Base-by-base conservation (phyloP, 2,113 vertebrate genomes). In the Monarcha castaneiventris region DNA sequence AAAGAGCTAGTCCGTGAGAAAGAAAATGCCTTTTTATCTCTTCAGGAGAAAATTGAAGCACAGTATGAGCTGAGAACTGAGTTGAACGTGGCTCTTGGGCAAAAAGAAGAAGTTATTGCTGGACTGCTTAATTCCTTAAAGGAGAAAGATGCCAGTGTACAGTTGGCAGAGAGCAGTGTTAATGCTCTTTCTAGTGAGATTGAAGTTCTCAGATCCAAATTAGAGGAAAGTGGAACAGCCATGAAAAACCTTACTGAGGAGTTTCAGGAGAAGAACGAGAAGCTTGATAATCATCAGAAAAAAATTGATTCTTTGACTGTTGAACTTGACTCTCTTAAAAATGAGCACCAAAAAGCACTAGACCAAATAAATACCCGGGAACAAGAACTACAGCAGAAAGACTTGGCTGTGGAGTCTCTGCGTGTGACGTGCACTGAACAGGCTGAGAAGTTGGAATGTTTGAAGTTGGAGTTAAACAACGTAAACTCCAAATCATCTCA, bases 351-450 rank as follows among this genome's bases (percentile, higher is more conserved):
- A 49, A 98, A 98, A 84, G 97, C 98, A 6, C 96, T 93, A 33
- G 90, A 96, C 11, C 98, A 98, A 43, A 94, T 98, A 96, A 97
- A 97, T 29, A 89, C 78, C 2, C 71, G 92, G 85, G 98, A 97
- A 3, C 97, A 98, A 68, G 96, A 98, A 62, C 95, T 98, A 2
- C 98, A 98, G 89, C 98, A 99, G 78, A 98, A 97, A 55, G 98
- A 98, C 17, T 67, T 97, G 94, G 96, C 98, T 66, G 85, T 98
- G 16, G 98, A 98, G 33, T 98, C 98, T 17, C 97, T 99, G 44
- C 98, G 93, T 55, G 97, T 93, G 48, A 98, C 97, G 29, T 98
- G 97, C 63, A 13, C 96, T 7, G 96, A 97, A 9, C 98, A 99
- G 92, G 96, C 97, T 62, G 97, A 98, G 67, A 95, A 96, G 21